Conservation (phyloP, 2,888 invertebrate genomes). For the Ichneumoninae sp. region DNA sequence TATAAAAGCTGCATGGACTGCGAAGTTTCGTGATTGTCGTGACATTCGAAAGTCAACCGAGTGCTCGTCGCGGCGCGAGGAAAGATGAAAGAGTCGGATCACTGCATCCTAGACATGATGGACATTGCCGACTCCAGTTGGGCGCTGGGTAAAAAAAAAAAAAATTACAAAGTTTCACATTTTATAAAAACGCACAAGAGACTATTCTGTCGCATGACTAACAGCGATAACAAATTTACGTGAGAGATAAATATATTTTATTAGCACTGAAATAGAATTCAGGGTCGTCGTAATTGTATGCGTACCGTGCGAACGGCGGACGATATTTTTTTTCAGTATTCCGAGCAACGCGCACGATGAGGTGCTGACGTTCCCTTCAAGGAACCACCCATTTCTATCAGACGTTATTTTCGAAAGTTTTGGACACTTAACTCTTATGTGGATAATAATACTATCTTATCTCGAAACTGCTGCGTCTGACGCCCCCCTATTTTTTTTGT, state of each 20-base stretch:
- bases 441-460: conserved; percentile 11
- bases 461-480: neutral
- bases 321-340: neutral
- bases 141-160: conserved; percentile 68
- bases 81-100: conserved; percentile 65
- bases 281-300: too few species aligned
- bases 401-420: conserved; percentile 7
- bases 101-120: conserved; percentile 72
- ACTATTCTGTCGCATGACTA: neutral
- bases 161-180: neutral
- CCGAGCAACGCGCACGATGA: neutral
- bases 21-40: conserved; percentile 29
- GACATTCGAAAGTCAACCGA: conserved; percentile 24
- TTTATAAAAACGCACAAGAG: neutral
- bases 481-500: neutral
- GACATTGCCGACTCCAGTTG: conserved; percentile 62
- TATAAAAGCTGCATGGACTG: neutral
- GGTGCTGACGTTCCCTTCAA: conserved; percentile 18
- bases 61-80: neutral
- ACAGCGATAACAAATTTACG: neutral
- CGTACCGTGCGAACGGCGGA: neutral
- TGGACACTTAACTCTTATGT: conserved; percentile 20
- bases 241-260: too few species aligned
- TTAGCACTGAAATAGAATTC: too few species aligned
- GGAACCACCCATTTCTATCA: conserved; percentile 30